Evolutionary conservation across 2,797 vertebrate species (phyloP).

Genomic region (Furcifer pardalis): DNA sequence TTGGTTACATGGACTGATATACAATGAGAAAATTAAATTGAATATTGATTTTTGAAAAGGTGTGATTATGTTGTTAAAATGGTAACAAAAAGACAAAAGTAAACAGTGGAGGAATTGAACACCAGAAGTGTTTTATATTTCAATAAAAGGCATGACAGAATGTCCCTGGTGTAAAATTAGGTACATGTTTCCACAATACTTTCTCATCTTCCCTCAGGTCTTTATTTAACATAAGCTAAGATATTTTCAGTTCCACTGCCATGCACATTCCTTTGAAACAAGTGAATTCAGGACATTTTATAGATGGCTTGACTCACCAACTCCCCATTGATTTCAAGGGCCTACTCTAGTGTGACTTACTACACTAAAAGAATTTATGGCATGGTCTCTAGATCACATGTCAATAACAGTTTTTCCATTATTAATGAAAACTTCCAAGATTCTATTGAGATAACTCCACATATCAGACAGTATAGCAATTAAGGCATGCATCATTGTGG

Average conservation of each 20-base stretch:
- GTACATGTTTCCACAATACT: background rate
- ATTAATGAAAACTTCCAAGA: no score
- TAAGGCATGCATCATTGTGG: no score
- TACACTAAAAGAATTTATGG: no score
- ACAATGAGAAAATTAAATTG: conserved; percentile 63
- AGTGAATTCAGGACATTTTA: background rate
- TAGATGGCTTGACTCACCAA: no score
- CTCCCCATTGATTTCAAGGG: no score
- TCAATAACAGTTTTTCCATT: no score
- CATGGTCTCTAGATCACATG: no score
- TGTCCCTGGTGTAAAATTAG: background rate
- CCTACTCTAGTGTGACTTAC: no score
- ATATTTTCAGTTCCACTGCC: background rate
- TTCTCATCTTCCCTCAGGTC: background rate
- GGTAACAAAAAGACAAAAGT: conserved; percentile 39
- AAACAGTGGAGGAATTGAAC: conserved; percentile 53
- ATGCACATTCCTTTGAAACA: background rate
- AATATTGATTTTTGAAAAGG: conserved; percentile 70
- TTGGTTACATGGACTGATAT: conserved; percentile 52
- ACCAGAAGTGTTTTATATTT: conserved; percentile 3
- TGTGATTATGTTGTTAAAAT: conserved; percentile 62
- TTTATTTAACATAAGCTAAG: background rate
- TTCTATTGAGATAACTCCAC: no score
- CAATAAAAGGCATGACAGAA: background rate
- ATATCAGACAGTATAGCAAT: no score